Base-by-base conservation (phyloP, 2,113 vertebrate species). In the Cheirogaleus medius region DNA sequence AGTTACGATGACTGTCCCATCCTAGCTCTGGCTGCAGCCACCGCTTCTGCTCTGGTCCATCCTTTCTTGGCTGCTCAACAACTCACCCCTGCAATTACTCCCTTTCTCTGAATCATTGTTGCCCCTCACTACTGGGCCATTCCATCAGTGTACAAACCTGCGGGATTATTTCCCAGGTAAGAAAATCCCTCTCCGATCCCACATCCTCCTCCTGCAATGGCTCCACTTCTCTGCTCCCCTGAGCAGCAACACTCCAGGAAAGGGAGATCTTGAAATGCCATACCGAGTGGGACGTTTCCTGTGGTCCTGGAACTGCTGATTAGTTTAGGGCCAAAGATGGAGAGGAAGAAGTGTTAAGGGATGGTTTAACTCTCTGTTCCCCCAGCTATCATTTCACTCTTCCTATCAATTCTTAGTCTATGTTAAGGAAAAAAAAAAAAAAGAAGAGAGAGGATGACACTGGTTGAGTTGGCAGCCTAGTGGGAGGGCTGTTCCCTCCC, bases 21-120 rank as follows among this genome's bases (percentile, higher is more conserved):
- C 13, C 3, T 34, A 39, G 42, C 20, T 71, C 63, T 23, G 9
- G 60, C 17, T 6, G 13, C 56, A 54, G 68, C 21, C 7, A 25
- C 8, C 5, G 0, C 1, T 21, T 34, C 20, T 68, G 10, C n/a
- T 1, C 20, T 29, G 42, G 8, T 54, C 39, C 12, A 34, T 37
- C 17, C 4, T 60, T 66, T 77, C 52, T 58, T 68, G 25, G 37
- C 44, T 66, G 7, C 32, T 52, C 10, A 39, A 17, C n/a, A 47
- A 47, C 47, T 11, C 47, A 47, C 47, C 47, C 47, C 47, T 47
- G 47, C 47, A 68, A 0, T 29, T 23, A 54, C 52, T 32, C 32
- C 13, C 37, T 44, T 66, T 20, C 29, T 80, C 17, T 63, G 21
- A 32, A 10, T 34, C 68, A 56, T 44, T 81, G 34, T 71, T 18